Evolutionary conservation across 2,888 invertebrate species (phyloP).

Genomic region (Eulithis testata): DNA sequence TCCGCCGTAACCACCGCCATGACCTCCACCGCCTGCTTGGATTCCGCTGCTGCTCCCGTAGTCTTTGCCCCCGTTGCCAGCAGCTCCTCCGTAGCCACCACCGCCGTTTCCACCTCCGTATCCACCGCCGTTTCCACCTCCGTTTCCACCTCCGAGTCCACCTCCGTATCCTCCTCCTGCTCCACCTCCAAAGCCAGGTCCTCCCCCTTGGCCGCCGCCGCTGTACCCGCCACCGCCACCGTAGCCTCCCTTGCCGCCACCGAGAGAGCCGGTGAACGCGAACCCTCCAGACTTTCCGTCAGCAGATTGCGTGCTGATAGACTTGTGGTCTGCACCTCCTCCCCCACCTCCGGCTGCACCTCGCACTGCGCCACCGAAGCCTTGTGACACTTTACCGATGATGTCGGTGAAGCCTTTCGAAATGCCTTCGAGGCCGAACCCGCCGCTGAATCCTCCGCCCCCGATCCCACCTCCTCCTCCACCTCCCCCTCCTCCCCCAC

Average conservation of each 20-base stretch:
- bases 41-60: slow-evolving; percentile 11
- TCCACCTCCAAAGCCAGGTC: slow-evolving; percentile 20
- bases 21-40: slow-evolving; percentile 40
- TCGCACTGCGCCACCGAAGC: slow-evolving; percentile 50
- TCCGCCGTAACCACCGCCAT: slow-evolving; percentile 31
- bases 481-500: slow-evolving; percentile 37
- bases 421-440: slow-evolving; percentile 54
- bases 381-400: slow-evolving; percentile 59
- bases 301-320: slow-evolving; percentile 67
- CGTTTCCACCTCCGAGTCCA: slow-evolving; percentile 16
- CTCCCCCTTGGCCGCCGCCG: slow-evolving; percentile 54
- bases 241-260: slow-evolving; percentile 66
- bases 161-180: slow-evolving; percentile 6
- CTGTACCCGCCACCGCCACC: slow-evolving; percentile 73
- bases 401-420: slow-evolving; percentile 61
- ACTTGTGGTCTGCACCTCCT: slow-evolving; percentile 48
- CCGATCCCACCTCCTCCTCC: slow-evolving; percentile 47
- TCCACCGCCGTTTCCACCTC: slow-evolving; percentile 12
- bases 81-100: slow-evolving; percentile 18
- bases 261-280: slow-evolving; percentile 70
- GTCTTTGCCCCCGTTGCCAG: slow-evolving; percentile 2
- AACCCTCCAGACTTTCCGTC: slow-evolving; percentile 78
- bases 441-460: slow-evolving; percentile 49
- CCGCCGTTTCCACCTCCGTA: slow-evolving; percentile 11
- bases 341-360: slow-evolving; percentile 42